These are phyloP conservation scores for Callipepla squamata DNA, from an alignment of 2,113 vertebrate genomes.

Conservation along the genomic window DNA sequence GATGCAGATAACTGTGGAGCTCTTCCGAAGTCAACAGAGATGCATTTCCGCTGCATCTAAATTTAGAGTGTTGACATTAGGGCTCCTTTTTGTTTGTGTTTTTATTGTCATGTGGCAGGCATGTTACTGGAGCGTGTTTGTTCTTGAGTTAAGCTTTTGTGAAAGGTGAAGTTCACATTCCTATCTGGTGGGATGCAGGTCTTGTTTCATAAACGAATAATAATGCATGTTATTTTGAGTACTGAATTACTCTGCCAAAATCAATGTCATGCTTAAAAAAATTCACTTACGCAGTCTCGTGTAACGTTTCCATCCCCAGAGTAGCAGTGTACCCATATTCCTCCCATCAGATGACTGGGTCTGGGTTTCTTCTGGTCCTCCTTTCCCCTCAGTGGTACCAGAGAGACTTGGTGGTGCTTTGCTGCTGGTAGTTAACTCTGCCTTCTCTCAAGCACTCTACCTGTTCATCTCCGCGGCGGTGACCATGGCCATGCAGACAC, in stretches of 20 bases:
- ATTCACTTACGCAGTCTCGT: neutral
- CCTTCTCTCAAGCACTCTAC: neutral
- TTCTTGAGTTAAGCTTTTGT: neutral
- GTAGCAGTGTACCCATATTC: neutral
- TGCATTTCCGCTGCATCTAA: neutral
- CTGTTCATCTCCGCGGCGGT: accelerated
- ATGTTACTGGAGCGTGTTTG: neutral
- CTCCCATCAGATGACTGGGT: neutral
- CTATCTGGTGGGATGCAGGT: neutral
- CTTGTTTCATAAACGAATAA: neutral
- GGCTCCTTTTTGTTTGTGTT: neutral
- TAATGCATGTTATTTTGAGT: neutral
- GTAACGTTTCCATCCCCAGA: neutral
- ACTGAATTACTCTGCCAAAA: neutral
- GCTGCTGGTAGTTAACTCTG: neutral
- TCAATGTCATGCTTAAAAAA: neutral
- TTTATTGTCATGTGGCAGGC: neutral
- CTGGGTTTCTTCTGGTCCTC: neutral
- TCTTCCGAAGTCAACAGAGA: neutral
- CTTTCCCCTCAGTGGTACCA: neutral
- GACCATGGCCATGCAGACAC: neutral
- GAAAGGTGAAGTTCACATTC: neutral
- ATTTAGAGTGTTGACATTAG: neutral
- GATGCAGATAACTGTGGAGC: neutral
- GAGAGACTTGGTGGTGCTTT: accelerated